Conservation (phyloP, 1,140 invertebrate genomes). For the Drosophila santomea region DNA sequence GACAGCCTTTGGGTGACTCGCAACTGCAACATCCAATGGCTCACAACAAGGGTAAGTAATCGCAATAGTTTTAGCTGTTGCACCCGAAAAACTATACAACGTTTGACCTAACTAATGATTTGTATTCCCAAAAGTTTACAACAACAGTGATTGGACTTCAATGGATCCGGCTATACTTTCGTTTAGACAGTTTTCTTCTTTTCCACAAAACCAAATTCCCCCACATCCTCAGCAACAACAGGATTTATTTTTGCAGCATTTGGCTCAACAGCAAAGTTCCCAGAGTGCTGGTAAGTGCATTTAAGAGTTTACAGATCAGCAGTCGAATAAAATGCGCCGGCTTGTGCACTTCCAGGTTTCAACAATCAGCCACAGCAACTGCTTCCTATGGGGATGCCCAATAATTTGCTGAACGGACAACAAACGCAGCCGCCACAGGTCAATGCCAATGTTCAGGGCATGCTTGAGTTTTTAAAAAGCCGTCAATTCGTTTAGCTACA, state of each 20-base stretch:
- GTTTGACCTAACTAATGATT: neutral
- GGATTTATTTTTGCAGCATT: slow-evolving; percentile 80
- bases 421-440: slow-evolving; percentile 79
- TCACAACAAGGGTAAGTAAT: slow-evolving; percentile 65
- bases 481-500: slow-evolving; percentile 81
- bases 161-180: slow-evolving; percentile 85
- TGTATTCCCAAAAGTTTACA: slow-evolving; percentile 46
- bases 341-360: slow-evolving; percentile 49
- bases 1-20: slow-evolving; percentile 54
- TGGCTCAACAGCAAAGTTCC: slow-evolving; percentile 73
- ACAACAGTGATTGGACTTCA: slow-evolving; percentile 80
- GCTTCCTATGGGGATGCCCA: slow-evolving; percentile 72
- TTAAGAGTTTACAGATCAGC: neutral
- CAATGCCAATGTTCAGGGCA: slow-evolving; percentile 84
- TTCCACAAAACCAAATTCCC: slow-evolving; percentile 75
- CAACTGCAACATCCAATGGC: slow-evolving; percentile 70
- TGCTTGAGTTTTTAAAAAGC: slow-evolving; percentile 84
- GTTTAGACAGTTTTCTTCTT: slow-evolving; percentile 82
- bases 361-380: slow-evolving; percentile 65
- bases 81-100: neutral
- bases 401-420: slow-evolving; percentile 72
- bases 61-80: neutral
- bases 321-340: neutral
- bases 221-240: slow-evolving; percentile 67
- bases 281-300: slow-evolving; percentile 52